A percentile compares a stretch with the other conserved stretches of the same genome.
These are phyloP conservation scores for Hipposideros larvatus DNA, from an alignment of 2,797 vertebrate genomes.

Conservation along the genomic window DNA sequence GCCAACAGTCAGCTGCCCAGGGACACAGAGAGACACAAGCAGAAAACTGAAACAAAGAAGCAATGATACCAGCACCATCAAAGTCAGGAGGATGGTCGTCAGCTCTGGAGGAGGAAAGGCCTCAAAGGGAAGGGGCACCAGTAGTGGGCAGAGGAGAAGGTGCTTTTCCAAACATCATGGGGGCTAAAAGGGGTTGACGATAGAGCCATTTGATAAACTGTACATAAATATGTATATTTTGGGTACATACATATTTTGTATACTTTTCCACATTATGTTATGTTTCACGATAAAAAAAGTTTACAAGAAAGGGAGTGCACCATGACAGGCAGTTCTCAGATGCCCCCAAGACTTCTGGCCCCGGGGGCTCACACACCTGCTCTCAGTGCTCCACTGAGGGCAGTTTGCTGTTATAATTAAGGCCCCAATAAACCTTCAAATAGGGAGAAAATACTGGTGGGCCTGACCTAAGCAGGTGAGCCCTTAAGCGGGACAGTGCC, in stretches of 20 bases:
- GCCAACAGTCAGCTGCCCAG: fast-evolving
- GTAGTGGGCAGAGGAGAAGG: background rate
- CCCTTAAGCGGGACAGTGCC: background rate
- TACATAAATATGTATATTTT: fast-evolving
- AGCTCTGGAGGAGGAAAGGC: background rate
- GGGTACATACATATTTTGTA: fast-evolving
- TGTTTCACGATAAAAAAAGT: fast-evolving
- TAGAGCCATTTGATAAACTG: background rate
- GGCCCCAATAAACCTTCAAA: background rate
- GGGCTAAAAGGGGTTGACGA: too few species aligned
- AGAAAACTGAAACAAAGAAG: background rate
- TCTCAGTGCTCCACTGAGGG: too few species aligned
- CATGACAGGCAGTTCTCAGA: background rate
- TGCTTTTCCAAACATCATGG: background rate
- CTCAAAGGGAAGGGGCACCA: fast-evolving
- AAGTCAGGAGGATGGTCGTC: fast-evolving
- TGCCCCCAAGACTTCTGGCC: background rate
- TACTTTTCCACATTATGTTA: fast-evolving
- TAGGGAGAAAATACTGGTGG: background rate
- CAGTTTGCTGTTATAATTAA: background rate
- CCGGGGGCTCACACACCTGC: background rate
- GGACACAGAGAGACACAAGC: background rate
- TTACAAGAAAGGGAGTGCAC: fast-evolving
- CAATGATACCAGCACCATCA: fast-evolving
- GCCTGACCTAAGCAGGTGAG: background rate